phyloP scores from a whole-genome alignment of 2,888 invertebrate species.

The Loripinus fragilis region DNA sequence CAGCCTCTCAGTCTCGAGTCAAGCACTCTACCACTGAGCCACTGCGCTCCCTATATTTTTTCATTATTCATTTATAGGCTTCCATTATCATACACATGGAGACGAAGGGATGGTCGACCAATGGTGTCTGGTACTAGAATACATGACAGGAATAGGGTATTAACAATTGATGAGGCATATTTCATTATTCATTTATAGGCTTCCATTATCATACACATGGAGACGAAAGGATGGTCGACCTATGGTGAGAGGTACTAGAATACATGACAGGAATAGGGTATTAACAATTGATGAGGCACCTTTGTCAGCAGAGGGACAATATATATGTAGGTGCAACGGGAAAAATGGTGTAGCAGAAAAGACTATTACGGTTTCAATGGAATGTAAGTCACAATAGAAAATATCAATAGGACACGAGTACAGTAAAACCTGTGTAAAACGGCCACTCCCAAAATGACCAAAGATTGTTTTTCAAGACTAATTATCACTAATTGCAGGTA shows the following conservation, averaged over 20 bases:
- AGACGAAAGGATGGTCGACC: slow-evolving; percentile 42
- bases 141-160: slow-evolving; percentile 45
- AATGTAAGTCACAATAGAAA: too few species aligned
- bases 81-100: slow-evolving; percentile 47
- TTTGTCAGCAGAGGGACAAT: slow-evolving; percentile 47
- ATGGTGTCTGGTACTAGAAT: slow-evolving; percentile 44
- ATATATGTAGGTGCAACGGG: slow-evolving; percentile 42
- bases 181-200: slow-evolving; percentile 18
- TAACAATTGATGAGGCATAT: slow-evolving; percentile 44
- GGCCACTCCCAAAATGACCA: too few species aligned
- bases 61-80: slow-evolving; percentile 24
- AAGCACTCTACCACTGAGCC: too few species aligned
- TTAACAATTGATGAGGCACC: slow-evolving; percentile 44
- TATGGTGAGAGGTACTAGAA: slow-evolving; percentile 40
- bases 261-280: slow-evolving; percentile 47
- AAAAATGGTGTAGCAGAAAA: slow-evolving; percentile 37
- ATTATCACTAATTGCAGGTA: too few species aligned
- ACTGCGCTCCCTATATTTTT: too few species aligned
- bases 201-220: slow-evolving; percentile 48
- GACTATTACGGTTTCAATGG: slow-evolving; percentile 44
- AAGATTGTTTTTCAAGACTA: too few species aligned
- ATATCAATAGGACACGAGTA: too few species aligned
- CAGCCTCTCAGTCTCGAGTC: too few species aligned
- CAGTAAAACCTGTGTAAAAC: too few species aligned
- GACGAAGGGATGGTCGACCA: slow-evolving; percentile 40